Percentiles rank a stretch among this genome's conserved stretches.
These are phyloP conservation scores for Sebastes iracundus DNA, from an alignment of 2,797 vertebrate species.

Conservation along the genomic window DNA sequence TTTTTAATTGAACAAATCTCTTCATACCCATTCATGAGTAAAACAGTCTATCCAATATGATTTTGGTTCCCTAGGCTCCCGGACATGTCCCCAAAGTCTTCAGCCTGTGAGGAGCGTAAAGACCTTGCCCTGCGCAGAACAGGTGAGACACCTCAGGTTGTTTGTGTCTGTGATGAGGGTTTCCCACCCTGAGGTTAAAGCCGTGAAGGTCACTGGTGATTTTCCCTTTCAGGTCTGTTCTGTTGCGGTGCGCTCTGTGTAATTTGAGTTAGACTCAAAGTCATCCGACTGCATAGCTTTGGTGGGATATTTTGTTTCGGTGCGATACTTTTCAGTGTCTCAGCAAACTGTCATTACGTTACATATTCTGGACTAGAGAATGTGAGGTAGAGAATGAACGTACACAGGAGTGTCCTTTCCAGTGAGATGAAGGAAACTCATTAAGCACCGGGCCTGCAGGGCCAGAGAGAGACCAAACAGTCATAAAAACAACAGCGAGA, in stretches of 20 bases:
- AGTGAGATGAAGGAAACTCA: conserved; percentile 19
- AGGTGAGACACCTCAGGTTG: conserved; percentile 74
- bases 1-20: neutral
- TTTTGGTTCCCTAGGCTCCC: conserved; percentile 73
- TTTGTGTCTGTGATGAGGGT: conserved; percentile 20
- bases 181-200: conserved; percentile 14
- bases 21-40: neutral
- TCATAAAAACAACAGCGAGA: conserved; percentile 48
- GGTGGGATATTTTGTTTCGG: conserved; percentile 21
- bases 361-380: neutral
- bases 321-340: conserved; percentile 7
- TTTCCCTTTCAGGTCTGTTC: conserved; percentile 45
- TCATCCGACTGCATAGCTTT: conserved; percentile 18
- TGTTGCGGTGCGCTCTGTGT: conserved; percentile 1
- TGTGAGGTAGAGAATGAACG: conserved; percentile 5
- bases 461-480: neutral
- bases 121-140: conserved; percentile 88
- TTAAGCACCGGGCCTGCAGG: conserved; percentile 26
- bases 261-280: conserved; percentile 38
- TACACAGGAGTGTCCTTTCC: conserved; percentile 12
- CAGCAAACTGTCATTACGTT: conserved; percentile 38
- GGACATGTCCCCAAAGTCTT: conserved; percentile 78
- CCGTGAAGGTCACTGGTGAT: conserved; percentile 30
- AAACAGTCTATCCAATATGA: neutral
- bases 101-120: conserved; percentile 83